These are phyloP conservation scores for Furcifer pardalis DNA, from an alignment of 2,797 vertebrate species.

Conservation along the genomic window DNA sequence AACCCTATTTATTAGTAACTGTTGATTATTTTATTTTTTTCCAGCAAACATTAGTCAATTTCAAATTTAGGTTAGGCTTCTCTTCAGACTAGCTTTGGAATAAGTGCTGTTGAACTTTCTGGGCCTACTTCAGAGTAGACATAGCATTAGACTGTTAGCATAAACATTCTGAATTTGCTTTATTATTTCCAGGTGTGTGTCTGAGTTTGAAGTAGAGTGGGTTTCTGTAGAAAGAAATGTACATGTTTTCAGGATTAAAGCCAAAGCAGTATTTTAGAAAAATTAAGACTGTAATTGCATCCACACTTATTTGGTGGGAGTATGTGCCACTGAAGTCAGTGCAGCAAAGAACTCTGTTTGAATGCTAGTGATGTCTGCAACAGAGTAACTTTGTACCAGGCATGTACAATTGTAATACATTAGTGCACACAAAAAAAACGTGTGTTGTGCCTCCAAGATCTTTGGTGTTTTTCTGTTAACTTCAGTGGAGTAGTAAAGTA, in stretches of 20 bases:
- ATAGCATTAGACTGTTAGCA: neutral
- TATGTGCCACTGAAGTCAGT: neutral
- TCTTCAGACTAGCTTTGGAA: neutral
- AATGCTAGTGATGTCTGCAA: neutral
- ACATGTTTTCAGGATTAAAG: neutral
- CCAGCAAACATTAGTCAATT: neutral
- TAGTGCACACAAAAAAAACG: neutral
- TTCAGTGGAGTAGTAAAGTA: conserved; percentile 1
- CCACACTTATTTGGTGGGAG: neutral
- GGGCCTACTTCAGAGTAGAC: neutral
- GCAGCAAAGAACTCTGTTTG: neutral
- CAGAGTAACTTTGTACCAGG: neutral
- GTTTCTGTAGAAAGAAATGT: neutral
- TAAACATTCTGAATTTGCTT: neutral
- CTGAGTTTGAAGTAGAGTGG: neutral
- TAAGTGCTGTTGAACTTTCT: neutral
- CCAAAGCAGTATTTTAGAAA: neutral
- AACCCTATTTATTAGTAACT: neutral
- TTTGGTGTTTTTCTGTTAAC: neutral
- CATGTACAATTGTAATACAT: neutral
- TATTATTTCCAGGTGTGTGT: neutral
- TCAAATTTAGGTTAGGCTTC: neutral
- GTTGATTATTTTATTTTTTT: neutral
- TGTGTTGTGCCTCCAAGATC: neutral
- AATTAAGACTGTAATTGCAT: neutral